Evolutionary conservation across 1,140 invertebrate genomes (phyloP).

Genomic region (Drosophila mayri): DNA sequence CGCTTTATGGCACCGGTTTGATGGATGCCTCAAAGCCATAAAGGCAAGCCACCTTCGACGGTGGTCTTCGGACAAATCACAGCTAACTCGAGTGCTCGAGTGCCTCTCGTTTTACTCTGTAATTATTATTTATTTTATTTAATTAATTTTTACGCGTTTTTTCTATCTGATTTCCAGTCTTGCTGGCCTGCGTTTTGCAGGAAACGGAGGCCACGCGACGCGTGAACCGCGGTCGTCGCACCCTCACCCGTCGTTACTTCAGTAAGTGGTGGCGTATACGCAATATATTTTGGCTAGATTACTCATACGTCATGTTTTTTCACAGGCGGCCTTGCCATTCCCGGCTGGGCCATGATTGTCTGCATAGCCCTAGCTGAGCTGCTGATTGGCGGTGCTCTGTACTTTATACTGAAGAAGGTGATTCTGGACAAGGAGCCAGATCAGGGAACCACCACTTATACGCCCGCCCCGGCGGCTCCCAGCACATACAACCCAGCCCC

Average conservation of each 20-base stretch:
- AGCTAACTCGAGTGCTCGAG: slow-evolving; percentile 25
- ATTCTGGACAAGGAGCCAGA: slow-evolving; percentile 86
- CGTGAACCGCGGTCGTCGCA: slow-evolving; percentile 90
- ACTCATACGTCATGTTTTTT: slow-evolving; percentile 69
- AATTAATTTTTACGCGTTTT: slow-evolving; percentile 2
- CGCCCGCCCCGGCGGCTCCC: slow-evolving; percentile 50
- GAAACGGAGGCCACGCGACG: slow-evolving; percentile 90
- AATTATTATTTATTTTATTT: slow-evolving; percentile 19
- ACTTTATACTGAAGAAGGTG: slow-evolving; percentile 88
- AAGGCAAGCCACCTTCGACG: slow-evolving; percentile 32
- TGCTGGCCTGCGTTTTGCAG: slow-evolving; percentile 87
- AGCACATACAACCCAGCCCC: slow-evolving; percentile 30
- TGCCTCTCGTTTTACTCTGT: slow-evolving; percentile 14
- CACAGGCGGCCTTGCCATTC: slow-evolving; percentile 88
- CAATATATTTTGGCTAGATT: not conserved
- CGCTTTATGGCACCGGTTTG: slow-evolving; percentile 31
- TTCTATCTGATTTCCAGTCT: slow-evolving; percentile 46
- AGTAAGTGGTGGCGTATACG: slow-evolving; percentile 86
- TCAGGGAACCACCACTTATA: slow-evolving; percentile 70
- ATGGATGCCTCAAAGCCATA: slow-evolving; percentile 60
- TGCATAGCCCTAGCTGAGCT: slow-evolving; percentile 89
- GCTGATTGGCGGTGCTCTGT: slow-evolving; percentile 88
- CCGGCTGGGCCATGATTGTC: slow-evolving; percentile 90
- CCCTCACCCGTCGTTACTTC: slow-evolving; percentile 90
- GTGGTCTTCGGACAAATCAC: slow-evolving; percentile 35